A percentile compares a stretch with the other conserved stretches of the same genome.
These are phyloP conservation scores for Lumbricus terrestris DNA, from an alignment of 2,888 invertebrate species.

Conservation along the genomic window DNA sequence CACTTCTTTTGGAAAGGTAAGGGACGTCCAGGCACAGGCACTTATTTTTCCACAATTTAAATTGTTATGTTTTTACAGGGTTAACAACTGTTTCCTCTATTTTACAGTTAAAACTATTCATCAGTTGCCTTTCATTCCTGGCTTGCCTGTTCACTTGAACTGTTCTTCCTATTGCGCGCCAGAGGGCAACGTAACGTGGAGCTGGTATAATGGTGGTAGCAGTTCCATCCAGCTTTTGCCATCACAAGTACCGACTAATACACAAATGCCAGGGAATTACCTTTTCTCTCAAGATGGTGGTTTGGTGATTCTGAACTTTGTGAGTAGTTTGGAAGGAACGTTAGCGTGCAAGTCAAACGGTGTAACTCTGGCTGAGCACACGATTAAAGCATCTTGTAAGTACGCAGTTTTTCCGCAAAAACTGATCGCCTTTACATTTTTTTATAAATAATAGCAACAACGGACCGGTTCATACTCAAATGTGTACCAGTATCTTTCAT, in stretches of 20 bases:
- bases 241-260: neutral
- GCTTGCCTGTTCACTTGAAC: slow-evolving; percentile 4
- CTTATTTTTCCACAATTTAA: too few species aligned
- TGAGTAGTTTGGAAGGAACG: neutral
- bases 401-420: too few species aligned
- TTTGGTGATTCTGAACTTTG: neutral
- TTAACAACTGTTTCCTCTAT: neutral
- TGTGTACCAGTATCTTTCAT: too few species aligned
- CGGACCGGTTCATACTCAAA: too few species aligned
- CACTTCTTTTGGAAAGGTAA: too few species aligned
- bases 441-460: too few species aligned
- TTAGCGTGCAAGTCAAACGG: neutral
- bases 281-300: neutral
- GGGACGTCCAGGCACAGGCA: too few species aligned
- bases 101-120: neutral
- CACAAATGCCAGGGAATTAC: neutral
- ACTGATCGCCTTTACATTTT: too few species aligned
- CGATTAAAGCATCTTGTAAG: neutral
- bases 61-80: neutral
- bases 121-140: neutral
- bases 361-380: neutral
- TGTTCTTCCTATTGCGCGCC: neutral
- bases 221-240: neutral
- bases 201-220: neutral
- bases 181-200: neutral